These are phyloP conservation scores for Limnephilus marmoratus DNA, from an alignment of 2,888 invertebrate genomes.

Conservation along the genomic window DNA sequence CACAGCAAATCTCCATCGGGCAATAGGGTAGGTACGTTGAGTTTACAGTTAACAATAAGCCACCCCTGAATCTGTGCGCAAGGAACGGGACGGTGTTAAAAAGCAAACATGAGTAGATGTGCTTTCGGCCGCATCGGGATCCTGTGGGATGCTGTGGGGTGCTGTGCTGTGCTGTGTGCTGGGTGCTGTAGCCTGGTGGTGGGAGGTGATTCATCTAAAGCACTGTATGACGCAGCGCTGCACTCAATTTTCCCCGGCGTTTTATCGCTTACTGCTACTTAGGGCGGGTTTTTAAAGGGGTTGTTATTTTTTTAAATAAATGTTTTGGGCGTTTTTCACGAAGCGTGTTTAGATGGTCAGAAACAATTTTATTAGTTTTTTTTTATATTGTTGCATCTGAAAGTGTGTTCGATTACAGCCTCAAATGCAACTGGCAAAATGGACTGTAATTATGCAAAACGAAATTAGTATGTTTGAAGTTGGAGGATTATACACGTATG, in stretches of 20 bases:
- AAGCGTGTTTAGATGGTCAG: not conserved
- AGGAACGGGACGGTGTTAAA: conserved; percentile 53
- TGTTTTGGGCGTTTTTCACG: not conserved
- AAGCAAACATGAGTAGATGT: conserved; percentile 56
- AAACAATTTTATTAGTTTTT: too few relatives aligned
- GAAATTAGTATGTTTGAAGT: too few relatives aligned
- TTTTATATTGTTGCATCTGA: too few relatives aligned
- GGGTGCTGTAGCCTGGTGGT: conserved; percentile 9
- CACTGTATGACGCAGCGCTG: conserved; percentile 36
- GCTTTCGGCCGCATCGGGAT: not conserved
- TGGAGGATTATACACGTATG: too few relatives aligned
- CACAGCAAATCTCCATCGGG: conserved; percentile 11
- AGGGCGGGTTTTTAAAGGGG: conserved; percentile 16
- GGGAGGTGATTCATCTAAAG: conserved; percentile 56
- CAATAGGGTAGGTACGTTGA: not conserved
- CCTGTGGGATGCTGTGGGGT: not conserved
- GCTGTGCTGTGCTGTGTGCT: not conserved
- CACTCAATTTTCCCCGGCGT: conserved; percentile 35
- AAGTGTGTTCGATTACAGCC: too few relatives aligned
- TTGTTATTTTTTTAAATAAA: not conserved
- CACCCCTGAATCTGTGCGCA: not conserved
- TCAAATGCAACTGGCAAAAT: too few relatives aligned
- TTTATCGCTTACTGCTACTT: conserved; percentile 29
- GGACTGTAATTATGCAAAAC: too few relatives aligned
- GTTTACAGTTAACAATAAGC: not conserved